Evolutionary conservation across 1,140 invertebrate species (phyloP).

Genomic region (Aphidius ervi): DNA sequence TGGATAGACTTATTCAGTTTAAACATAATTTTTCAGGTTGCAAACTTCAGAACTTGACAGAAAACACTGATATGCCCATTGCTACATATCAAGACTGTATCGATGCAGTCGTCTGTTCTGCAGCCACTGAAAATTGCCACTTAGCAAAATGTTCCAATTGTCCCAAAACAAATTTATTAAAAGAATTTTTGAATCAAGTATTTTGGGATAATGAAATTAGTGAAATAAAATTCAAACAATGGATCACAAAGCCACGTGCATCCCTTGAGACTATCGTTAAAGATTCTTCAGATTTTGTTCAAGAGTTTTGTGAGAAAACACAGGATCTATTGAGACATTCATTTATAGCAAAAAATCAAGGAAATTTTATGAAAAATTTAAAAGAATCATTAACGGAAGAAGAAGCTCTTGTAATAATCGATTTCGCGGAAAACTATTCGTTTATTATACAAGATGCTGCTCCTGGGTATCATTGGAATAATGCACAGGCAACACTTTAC

Average conservation of each 20-base stretch:
- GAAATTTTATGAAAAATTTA: not conserved
- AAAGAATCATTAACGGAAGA: not conserved
- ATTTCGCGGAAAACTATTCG: constrained; percentile 5
- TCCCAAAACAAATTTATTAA: constrained; percentile 12
- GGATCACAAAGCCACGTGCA: constrained; percentile 52
- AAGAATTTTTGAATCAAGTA: constrained; percentile 26
- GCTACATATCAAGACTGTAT: constrained; percentile 15
- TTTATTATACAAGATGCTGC: not conserved
- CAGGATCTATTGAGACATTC: not conserved
- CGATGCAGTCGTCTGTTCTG: constrained; percentile 9
- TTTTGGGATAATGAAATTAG: constrained; percentile 49
- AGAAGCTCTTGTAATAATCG: not conserved
- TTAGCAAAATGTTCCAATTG: constrained; percentile 14
- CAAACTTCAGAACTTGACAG: constrained; percentile 10
- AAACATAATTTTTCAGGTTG: constrained; percentile 1
- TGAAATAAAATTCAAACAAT: constrained; percentile 50
- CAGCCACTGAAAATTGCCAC: constrained; percentile 13
- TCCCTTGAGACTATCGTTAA: constrained; percentile 45
- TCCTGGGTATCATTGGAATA: not conserved
- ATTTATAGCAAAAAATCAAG: constrained; percentile 1
- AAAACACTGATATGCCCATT: constrained; percentile 3
- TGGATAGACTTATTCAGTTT: no score
- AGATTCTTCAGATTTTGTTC: constrained; percentile 1
- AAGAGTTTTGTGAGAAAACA: not conserved
- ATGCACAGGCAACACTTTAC: not conserved